Evolutionary conservation across 2,888 invertebrate species (phyloP).

Genomic region (Odontomyia ornata): DNA sequence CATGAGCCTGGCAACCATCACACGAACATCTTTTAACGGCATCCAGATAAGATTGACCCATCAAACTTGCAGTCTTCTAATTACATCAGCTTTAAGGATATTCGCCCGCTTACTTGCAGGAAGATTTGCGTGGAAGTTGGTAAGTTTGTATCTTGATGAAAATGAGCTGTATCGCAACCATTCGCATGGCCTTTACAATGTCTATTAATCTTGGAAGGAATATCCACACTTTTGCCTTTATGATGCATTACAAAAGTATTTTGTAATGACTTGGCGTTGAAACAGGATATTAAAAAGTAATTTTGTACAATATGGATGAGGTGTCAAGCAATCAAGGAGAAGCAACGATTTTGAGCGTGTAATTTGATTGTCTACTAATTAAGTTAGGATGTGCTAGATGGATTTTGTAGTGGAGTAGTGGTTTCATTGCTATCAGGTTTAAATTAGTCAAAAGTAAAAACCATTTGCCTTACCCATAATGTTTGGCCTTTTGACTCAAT

Average conservation of each 20-base stretch:
- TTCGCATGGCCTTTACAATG: neutral
- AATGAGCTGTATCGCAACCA: neutral
- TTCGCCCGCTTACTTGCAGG: neutral
- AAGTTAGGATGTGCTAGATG: neutral
- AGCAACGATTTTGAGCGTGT: neutral
- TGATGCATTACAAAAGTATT: neutral
- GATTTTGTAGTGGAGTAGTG: no score
- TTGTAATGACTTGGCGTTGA: neutral
- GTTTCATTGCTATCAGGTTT: no score
- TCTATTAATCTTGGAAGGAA: neutral
- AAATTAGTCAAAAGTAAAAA: no score
- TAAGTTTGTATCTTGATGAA: constrained; percentile 6
- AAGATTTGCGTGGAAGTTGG: neutral
- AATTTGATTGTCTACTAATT: neutral
- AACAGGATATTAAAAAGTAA: constrained; percentile 9
- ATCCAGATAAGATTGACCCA: constrained; percentile 38
- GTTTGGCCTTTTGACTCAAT: no score
- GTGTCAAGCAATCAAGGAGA: neutral
- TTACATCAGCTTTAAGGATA: constrained; percentile 25
- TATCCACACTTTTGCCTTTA: neutral
- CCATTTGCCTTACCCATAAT: no score
- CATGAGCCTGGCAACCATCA: constrained; percentile 14
- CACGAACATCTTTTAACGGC: constrained; percentile 7
- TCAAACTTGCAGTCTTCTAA: constrained; percentile 38
- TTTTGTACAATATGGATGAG: neutral